Base-by-base conservation (phyloP, 1,140 invertebrate genomes). In the Asbolus verrucosus region DNA sequence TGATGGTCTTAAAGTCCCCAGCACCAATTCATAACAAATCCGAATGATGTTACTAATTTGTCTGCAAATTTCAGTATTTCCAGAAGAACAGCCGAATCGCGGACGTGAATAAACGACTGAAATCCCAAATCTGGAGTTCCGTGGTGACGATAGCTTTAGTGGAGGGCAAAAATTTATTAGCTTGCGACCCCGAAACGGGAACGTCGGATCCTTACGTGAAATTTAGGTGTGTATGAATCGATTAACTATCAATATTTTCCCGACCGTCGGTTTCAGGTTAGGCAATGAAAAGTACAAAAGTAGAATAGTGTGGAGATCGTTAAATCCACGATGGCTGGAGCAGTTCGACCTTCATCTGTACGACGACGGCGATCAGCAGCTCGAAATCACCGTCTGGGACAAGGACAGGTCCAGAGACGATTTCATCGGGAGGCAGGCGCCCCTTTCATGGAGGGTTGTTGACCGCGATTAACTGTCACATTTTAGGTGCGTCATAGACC, bases 221-320 rank as follows among this genome's bases (percentile, higher is more conserved):
- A 83, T 98, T 99, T 85, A 90, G 93, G 93, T 95, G 82, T 83
- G 50, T n/a, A 59, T 1, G 15, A n/a, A 14, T 14, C 19, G 11
- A 41, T 19, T n/a, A n/a, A n/a, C n/a, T n/a, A n/a, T n/a, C n/a
- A n/a, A n/a, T n/a, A n/a, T n/a, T n/a, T n/a, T n/a, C n/a, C n/a
- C n/a, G n/a, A 18, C 11, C 15, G 14, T 36, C 62, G 11, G 67
- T 82, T 83, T 21, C 77, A 95, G 94, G 81, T 88, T 99, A 78
- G 96, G 96, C 70, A 95, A 93, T 78, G 97, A 99, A 85, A 98
- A 98, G 83, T 98, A 97, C 85, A 98, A 98, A 85, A 98, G 94
- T 80, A 97, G 98, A 84, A 93, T 96, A 67, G 86, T 91, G 18
- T 91, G 90, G 84, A 92, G 94, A 79, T 92, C 92, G 0, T 81